Conservation (phyloP, 2,113 vertebrate genomes). For the Macrotis lagotis region DNA sequence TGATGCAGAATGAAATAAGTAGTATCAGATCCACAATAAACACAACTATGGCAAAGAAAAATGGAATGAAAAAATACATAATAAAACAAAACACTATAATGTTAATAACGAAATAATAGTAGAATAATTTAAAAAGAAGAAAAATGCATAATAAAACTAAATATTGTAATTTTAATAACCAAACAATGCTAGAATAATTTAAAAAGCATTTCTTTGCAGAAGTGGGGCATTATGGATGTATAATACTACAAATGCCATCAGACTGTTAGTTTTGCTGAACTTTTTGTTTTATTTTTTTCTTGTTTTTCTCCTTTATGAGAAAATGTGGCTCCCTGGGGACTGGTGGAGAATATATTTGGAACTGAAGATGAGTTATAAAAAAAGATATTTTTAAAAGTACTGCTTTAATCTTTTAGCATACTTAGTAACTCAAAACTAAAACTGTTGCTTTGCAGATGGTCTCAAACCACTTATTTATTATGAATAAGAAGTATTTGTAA, state of each 20-base stretch:
- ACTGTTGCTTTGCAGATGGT: neutral
- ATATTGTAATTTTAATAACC: neutral
- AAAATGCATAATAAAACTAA: too few species aligned
- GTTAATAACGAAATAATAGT: too few species aligned
- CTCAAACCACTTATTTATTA: neutral
- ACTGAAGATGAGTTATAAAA: neutral
- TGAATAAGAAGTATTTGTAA: neutral
- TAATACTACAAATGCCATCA: neutral
- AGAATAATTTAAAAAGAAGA: too few species aligned
- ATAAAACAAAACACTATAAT: neutral
- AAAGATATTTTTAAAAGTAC: neutral
- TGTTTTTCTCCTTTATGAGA: neutral
- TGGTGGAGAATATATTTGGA: neutral
- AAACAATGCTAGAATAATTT: neutral
- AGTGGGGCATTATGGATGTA: neutral
- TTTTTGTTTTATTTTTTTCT: neutral
- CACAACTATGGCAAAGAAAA: neutral
- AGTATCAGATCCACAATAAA: neutral
- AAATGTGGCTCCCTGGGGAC: neutral
- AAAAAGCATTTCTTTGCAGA: neutral
- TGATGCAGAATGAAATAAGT: neutral
- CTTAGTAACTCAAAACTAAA: neutral
- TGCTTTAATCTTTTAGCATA: neutral
- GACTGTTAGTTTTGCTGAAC: neutral
- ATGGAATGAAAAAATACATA: neutral